Evolutionary conservation across 2,113 vertebrate genomes (phyloP), one percentile per base, ranked within the genome.

Genomic region (Ivindomyrus marchei): DNA sequence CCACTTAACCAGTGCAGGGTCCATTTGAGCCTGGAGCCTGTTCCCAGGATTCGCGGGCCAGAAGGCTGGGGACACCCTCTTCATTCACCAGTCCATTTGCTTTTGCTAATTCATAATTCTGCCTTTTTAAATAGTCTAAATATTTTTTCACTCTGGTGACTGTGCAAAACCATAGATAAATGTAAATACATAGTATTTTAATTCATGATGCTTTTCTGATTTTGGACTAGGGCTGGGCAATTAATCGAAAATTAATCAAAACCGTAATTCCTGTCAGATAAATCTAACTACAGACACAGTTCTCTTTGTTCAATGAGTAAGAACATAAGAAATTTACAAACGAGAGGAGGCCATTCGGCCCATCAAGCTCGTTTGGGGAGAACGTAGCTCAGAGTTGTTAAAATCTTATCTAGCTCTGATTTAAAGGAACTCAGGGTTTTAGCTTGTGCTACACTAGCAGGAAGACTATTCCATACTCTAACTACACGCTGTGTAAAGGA

Each of bases 151-250:
- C 45, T 85, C 21, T 21, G 46, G 19, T 24, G 19, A 47, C 19
- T 24, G 21, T 47, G 21, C n/a, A 49, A 46, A 85, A 84, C 6
- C 11, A 49, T 15, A n/a, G 13, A 39, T 24, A 13, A 45, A 39
- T 42, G 19, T 85, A n/a, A n/a, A 85, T 85, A 13, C 21, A 45
- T 19, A 47, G 83, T 15, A 53, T 87, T 52, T 53, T 87, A 52
- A 31, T 52, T 36, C 24, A 13, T 36, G 19, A 53, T 87, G 49
- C n/a, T 53, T 84, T 87, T 58, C 90, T 92, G 80, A 93, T 42
- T 47, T 52, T 52, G 47, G 11, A 52, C 39, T 53, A 53, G 17
- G 52, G 52, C 53, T 21, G 53, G 53, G 4, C 53, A 56, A 21
- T 56, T 56, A 56, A 56, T 56, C 19, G 53, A 56, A 21, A 56